A percentile compares a stretch with the other conserved stretches of the same genome.
phyloP scores from a whole-genome alignment of 1,140 invertebrate species.

The Zelostemma sp. region DNA sequence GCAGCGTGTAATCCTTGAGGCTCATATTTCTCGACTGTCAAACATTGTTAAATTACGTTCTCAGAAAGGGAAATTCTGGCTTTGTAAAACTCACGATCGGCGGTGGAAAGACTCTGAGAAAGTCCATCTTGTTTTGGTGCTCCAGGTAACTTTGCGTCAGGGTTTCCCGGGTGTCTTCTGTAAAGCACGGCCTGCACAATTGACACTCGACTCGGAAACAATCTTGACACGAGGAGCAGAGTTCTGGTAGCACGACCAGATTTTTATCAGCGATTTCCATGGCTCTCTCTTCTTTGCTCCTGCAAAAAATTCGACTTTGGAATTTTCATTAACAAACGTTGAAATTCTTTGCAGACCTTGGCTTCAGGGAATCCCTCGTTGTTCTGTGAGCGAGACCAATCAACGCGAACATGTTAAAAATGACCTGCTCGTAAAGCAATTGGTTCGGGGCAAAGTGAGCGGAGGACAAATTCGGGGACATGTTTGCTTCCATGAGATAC shows the following conservation, averaged over 20 bases:
- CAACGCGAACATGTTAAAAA: constrained; percentile 87
- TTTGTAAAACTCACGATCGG: constrained; percentile 75
- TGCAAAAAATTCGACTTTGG: constrained; percentile 49
- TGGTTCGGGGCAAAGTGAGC: constrained; percentile 91
- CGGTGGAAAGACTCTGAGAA: constrained; percentile 85
- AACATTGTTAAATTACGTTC: constrained; percentile 17
- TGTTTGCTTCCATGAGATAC: constrained; percentile 95
- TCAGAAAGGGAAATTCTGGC: no score
- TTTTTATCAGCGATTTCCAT: constrained; percentile 86
- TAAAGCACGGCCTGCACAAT: constrained; percentile 84
- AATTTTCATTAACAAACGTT: constrained; percentile 13
- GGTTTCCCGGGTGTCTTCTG: constrained; percentile 71
- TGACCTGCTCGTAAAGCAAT: constrained; percentile 91
- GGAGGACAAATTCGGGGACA: constrained; percentile 97
- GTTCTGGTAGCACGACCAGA: constrained; percentile 80
- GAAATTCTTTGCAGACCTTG: constrained; percentile 55
- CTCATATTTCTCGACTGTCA: constrained; percentile 58
- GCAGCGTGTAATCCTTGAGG: constrained; percentile 70
- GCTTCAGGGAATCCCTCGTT: constrained; percentile 55
- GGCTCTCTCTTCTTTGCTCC: constrained; percentile 69
- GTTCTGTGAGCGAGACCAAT: constrained; percentile 75
- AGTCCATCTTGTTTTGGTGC: constrained; percentile 82
- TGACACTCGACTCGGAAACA: constrained; percentile 80
- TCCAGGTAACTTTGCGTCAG: constrained; percentile 82
- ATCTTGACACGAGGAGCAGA: constrained; percentile 77